Evolutionary conservation across 2,888 invertebrate species (phyloP), one percentile per base, ranked within the genome.

Genomic region (Odontocolon sp.): DNA sequence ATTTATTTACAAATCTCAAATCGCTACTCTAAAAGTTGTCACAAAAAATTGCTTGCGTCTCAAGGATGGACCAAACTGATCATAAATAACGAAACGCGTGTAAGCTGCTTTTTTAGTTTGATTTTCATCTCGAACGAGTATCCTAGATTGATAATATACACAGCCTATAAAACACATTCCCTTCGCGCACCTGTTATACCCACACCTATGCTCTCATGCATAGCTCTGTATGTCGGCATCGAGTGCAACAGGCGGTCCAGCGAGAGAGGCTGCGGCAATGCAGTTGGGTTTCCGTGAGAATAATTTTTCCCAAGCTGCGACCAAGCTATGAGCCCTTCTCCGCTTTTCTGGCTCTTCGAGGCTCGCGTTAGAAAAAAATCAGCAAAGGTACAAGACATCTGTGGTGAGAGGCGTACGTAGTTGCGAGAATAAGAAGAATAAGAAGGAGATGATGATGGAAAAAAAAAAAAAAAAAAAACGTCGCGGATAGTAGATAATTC

Each of bases 201-300:
- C 54, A 45, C 61, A 57, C 54, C 3, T 56, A 56, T n/a, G 18
- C 31, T 23, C 33, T 8, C 14, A 28, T 21, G 54, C n/a, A 3
- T 14, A 31, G 36, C 45, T 61, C 45, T 38, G 9, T 21, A 26
- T 40, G 42, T 11, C 38, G 40, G 28, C 18, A 28, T 40, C 61
- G 61, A 45, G 57, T 21, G 6, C 42, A 42, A 21, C 56, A 5
- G 42, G 33, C 16, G 9, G 8, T 33, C 14, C 63, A 23, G 38
- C 38, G 36, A 40, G 14, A 28, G 9, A 14, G 59, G 18, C 36
- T 21, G 40, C 18, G 18, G 36, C 21, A 9, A 8, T 5, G n/a
- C 14, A 5, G 52, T 56, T 31, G 42, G 69, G 74, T 81, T 83
- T 83, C 83, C 83, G 82, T 82, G 81, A 83, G 80, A 81, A 80